phyloP scores from a whole-genome alignment of 2,113 vertebrate species.

The Syrmaticus mikado region DNA sequence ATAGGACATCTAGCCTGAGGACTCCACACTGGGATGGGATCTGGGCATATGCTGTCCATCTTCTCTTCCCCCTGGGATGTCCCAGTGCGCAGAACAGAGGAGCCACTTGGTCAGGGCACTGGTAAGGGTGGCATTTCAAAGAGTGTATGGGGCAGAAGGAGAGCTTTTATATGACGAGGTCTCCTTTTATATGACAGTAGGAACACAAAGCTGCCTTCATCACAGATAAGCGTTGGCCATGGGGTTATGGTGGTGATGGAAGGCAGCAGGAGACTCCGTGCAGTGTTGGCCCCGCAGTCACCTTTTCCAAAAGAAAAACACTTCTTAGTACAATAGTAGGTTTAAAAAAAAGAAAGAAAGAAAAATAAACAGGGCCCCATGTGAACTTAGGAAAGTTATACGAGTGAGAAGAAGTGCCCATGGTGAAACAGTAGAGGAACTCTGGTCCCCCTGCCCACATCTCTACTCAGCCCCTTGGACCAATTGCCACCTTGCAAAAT shows the following conservation, averaged over 20 bases:
- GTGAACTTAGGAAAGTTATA: slow-evolving; percentile 39
- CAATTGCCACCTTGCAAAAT: not conserved
- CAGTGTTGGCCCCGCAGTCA: slow-evolving; percentile 10
- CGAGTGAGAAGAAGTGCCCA: not conserved
- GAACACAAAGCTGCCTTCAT: slow-evolving; percentile 22
- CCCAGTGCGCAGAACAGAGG: not conserved
- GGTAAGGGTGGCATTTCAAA: slow-evolving; percentile 65
- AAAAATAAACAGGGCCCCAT: slow-evolving; percentile 54
- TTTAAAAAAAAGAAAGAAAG: not conserved
- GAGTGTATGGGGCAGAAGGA: slow-evolving; percentile 25
- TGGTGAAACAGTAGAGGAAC: not conserved
- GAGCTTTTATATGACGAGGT: not conserved
- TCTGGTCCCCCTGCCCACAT: accelerated
- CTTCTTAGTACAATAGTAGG: slow-evolving; percentile 55
- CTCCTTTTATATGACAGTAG: not conserved
- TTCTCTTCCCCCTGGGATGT: not conserved
- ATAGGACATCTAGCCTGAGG: not conserved
- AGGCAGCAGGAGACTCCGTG: slow-evolving; percentile 12
- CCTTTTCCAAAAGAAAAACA: slow-evolving; percentile 62
- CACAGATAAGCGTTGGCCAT: not conserved
- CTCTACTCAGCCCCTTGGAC: not conserved
- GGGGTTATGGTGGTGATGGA: slow-evolving; percentile 25
- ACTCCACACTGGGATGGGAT: not conserved
- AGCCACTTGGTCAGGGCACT: not conserved
- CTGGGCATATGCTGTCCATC: not conserved